phyloP scores from a whole-genome alignment of 2,797 vertebrate species.

The Diplodus sargus region DNA sequence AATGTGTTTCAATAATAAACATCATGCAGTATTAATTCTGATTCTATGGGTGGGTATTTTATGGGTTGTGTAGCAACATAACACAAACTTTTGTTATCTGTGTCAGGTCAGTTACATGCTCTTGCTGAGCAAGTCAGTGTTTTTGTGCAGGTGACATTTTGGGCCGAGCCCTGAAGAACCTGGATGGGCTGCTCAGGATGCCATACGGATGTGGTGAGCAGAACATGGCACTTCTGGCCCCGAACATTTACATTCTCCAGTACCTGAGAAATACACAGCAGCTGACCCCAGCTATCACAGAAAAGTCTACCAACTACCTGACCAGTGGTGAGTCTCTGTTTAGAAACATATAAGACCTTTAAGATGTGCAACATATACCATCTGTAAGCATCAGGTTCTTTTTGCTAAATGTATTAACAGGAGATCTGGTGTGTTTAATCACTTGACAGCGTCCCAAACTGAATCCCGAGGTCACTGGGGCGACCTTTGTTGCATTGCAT shows the following conservation, averaged over 20 bases:
- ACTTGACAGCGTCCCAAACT: neutral
- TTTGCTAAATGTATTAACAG: neutral
- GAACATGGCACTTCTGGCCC: slow-evolving; percentile 86
- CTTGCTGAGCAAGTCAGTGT: neutral
- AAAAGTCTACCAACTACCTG: slow-evolving; percentile 78
- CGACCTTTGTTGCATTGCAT: neutral
- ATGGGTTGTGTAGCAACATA: neutral
- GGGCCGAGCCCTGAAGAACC: slow-evolving; percentile 84
- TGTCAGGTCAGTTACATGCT: neutral
- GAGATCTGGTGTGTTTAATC: neutral
- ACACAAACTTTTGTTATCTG: neutral
- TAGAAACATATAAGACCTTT: neutral
- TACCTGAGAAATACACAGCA: slow-evolving; percentile 86
- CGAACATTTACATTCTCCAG: slow-evolving; percentile 86
- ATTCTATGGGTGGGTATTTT: neutral
- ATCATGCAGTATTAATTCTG: neutral
- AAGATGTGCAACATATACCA: neutral
- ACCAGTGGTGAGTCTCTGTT: slow-evolving; percentile 78
- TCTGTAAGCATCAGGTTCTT: neutral
- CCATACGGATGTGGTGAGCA: slow-evolving; percentile 89
- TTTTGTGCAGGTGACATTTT: slow-evolving; percentile 85
- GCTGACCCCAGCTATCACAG: slow-evolving; percentile 73
- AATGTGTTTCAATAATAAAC: neutral
- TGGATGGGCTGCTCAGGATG: slow-evolving; percentile 84
- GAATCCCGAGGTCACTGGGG: neutral